A percentile compares a stretch with the other conserved stretches of the same genome.
phyloP scores from a whole-genome alignment of 2,888 invertebrate species.

The Hirtodrosophila alboralis region DNA sequence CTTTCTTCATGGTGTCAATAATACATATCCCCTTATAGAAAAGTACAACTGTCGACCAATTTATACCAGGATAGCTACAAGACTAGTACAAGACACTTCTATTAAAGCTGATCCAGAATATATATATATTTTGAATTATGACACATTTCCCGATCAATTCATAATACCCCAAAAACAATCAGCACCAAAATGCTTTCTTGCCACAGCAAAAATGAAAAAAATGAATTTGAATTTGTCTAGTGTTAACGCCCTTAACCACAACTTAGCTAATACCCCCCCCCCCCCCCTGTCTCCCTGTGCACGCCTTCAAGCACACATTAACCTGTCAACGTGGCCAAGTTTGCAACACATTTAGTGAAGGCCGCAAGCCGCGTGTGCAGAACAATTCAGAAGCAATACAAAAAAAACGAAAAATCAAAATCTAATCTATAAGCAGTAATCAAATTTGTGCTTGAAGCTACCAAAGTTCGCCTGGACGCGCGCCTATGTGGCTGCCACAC shows the following conservation, averaged over 20 bases:
- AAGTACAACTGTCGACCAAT: too few species aligned
- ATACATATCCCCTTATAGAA: too few species aligned
- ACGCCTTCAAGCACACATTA: constrained; percentile 47
- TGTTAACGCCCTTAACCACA: constrained; percentile 64
- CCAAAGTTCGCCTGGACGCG: constrained; percentile 25
- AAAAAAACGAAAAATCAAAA: constrained; percentile 39
- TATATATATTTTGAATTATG: too few species aligned
- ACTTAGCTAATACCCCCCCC: constrained; percentile 35
- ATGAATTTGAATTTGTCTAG: constrained; percentile 58
- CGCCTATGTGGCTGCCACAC: constrained; percentile 46
- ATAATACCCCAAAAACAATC: constrained; percentile 21
- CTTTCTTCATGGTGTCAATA: too few species aligned
- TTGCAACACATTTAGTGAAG: constrained; percentile 71
- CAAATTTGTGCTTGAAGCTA: constrained; percentile 71
- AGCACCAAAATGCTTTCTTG: constrained; percentile 24
- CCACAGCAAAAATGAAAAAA: constrained; percentile 37
- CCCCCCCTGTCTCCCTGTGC: neutral
- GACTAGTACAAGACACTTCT: too few species aligned
- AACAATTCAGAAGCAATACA: constrained; percentile 11
- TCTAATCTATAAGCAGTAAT: constrained; percentile 76
- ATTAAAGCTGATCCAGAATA: too few species aligned
- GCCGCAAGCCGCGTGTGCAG: constrained; percentile 41
- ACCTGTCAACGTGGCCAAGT: constrained; percentile 75
- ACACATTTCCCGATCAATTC: too few species aligned
- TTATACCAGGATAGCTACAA: too few species aligned